These are phyloP conservation scores for Pristionchus arcanus DNA, from an alignment of 2,888 invertebrate species.

Conservation along the genomic window DNA sequence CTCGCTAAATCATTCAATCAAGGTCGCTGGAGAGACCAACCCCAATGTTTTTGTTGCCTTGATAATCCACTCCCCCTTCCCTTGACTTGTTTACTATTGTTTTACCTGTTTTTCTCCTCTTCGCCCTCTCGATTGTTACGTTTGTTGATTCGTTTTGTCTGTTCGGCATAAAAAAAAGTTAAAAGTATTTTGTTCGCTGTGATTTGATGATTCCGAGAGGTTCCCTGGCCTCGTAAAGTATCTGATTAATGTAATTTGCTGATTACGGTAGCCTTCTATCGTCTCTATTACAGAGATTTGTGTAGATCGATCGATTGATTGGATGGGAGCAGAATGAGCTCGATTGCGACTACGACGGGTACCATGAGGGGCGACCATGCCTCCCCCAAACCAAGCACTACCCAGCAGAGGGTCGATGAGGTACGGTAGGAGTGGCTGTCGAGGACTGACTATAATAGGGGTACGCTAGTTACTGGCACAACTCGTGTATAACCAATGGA, in stretches of 20 bases:
- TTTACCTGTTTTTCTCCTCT: slow-evolving; percentile 23
- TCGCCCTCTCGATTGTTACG: background rate
- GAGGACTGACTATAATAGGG: too few relatives aligned
- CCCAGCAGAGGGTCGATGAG: slow-evolving; percentile 53
- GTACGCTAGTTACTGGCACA: too few relatives aligned
- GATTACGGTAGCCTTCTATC: background rate
- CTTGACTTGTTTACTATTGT: background rate
- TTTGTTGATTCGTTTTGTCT: slow-evolving; percentile 47
- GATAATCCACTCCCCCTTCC: background rate
- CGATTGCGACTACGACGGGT: background rate
- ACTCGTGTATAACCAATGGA: too few relatives aligned
- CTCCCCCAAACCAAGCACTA: slow-evolving; percentile 44
- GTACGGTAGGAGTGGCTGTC: background rate
- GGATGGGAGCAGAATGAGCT: slow-evolving; percentile 47
- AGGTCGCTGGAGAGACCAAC: slow-evolving; percentile 5
- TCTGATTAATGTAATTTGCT: background rate
- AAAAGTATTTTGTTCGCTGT: background rate
- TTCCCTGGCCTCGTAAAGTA: slow-evolving; percentile 36
- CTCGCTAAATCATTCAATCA: slow-evolving; percentile 32
- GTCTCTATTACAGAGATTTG: slow-evolving; percentile 4
- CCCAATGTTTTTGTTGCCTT: background rate
- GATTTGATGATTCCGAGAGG: slow-evolving; percentile 1
- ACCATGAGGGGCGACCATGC: background rate
- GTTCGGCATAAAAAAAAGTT: slow-evolving; percentile 33
- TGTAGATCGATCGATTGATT: slow-evolving; percentile 12